phyloP scores from a whole-genome alignment of 2,113 vertebrate genomes.

The Gymnobelideus leadbeateri region DNA sequence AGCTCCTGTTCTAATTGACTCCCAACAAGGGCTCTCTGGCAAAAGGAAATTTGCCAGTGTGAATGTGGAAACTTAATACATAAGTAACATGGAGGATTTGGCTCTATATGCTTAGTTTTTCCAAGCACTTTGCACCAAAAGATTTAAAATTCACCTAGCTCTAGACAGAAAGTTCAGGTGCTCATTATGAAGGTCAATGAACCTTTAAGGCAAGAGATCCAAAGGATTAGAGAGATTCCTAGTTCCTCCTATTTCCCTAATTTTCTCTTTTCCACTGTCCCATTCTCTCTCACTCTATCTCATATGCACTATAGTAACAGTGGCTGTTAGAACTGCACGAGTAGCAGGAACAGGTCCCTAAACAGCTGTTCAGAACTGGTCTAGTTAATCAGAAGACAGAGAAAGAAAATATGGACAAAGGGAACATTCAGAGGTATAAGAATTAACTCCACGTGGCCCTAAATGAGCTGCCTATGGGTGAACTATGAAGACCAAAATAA shows the following conservation, averaged over 20 bases:
- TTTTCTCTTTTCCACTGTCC: background rate
- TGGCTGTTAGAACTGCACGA: background rate
- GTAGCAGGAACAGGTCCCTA: background rate
- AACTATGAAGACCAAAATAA: background rate
- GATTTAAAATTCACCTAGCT: background rate
- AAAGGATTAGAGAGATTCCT: background rate
- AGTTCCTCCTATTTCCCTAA: background rate
- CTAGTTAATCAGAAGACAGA: background rate
- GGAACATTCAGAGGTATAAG: background rate
- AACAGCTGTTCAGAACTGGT: background rate
- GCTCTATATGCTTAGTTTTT: background rate
- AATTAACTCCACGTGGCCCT: background rate
- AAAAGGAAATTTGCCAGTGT: background rate
- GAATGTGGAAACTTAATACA: background rate
- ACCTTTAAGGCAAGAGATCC: background rate
- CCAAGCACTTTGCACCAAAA: background rate
- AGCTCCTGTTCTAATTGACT: background rate
- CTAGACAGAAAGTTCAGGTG: background rate
- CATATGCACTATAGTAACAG: background rate
- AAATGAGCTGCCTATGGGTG: background rate
- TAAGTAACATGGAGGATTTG: background rate
- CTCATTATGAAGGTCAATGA: background rate
- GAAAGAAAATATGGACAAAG: background rate
- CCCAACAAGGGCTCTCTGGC: background rate
- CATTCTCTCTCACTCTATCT: background rate